A percentile compares a stretch with the other conserved stretches of the same genome.
Evolutionary conservation across 1,140 invertebrate genomes (phyloP).

Genomic region (Eumeta japonica): DNA sequence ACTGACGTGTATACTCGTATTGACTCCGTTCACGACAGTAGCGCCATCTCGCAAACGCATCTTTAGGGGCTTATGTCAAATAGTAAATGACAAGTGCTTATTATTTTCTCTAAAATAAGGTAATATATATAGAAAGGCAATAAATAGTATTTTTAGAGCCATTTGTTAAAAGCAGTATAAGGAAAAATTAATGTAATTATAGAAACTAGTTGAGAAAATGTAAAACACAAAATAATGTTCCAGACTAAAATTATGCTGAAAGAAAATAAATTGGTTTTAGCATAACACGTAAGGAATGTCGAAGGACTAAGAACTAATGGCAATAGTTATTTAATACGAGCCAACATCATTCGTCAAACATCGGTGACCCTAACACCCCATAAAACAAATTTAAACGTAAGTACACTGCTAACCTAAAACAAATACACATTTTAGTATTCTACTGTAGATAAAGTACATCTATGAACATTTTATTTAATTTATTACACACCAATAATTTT

Average conservation of each 20-base stretch:
- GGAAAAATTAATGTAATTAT: not conserved
- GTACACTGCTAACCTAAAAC: not conserved
- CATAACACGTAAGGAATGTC: not conserved
- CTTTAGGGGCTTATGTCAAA: too few species aligned
- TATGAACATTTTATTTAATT: not conserved
- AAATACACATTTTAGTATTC: not conserved
- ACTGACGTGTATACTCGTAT: too few species aligned
- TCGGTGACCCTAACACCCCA: not conserved
- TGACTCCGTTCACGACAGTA: too few species aligned
- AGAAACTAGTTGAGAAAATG: not conserved
- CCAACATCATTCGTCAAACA: too few species aligned
- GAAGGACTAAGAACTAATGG: not conserved
- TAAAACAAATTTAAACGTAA: not conserved
- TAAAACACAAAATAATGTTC: not conserved
- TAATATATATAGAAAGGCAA: too few species aligned
- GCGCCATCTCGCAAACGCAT: too few species aligned
- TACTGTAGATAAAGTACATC: not conserved
- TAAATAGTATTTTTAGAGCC: too few species aligned
- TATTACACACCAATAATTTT: slow-evolving; percentile 1
- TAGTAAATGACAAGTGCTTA: too few species aligned
- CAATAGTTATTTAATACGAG: slow-evolving; percentile 1
- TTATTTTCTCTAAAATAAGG: too few species aligned
- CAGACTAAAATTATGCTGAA: not conserved
- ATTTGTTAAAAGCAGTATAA: too few species aligned
- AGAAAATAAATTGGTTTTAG: not conserved